A percentile compares a stretch with the other conserved stretches of the same genome.
phyloP scores from a whole-genome alignment of 2,797 vertebrate species.

The Eulemur mongoz region DNA sequence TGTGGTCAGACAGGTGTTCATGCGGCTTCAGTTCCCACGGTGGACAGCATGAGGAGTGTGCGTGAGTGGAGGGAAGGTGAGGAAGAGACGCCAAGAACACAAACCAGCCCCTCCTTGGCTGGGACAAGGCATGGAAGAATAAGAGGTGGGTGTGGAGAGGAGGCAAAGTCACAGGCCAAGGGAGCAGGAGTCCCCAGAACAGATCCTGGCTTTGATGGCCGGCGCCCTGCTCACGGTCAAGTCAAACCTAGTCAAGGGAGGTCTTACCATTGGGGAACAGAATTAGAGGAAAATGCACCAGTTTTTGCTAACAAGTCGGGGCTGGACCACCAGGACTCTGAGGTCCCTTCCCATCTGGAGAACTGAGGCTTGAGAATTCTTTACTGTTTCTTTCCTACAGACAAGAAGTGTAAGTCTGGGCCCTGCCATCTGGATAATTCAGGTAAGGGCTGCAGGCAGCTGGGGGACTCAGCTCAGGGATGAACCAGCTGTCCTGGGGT shows the following conservation, averaged over 20 bases:
- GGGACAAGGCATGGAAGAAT: not conserved
- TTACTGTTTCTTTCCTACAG: conserved; percentile 57
- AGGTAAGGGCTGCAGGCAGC: conserved; percentile 60
- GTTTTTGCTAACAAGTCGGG: not conserved
- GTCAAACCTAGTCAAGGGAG: not conserved
- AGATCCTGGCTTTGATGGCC: not conserved
- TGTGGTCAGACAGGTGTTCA: not conserved
- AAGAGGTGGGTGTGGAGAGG: no score
- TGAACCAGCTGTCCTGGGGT: not conserved
- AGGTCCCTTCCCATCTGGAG: not conserved
- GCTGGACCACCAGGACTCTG: not conserved
- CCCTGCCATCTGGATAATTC: conserved; percentile 61
- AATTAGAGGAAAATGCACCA: not conserved
- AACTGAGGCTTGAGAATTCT: not conserved
- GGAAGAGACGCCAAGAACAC: not conserved
- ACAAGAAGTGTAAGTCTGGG: conserved; percentile 67
- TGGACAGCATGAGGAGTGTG: not conserved
- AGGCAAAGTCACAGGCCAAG: not conserved
- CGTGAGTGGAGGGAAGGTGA: not conserved
- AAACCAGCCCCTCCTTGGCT: not conserved
- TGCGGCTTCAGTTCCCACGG: not conserved
- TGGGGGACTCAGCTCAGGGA: not conserved
- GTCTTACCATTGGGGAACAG: not conserved
- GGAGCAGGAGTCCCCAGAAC: not conserved
- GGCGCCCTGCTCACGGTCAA: not conserved